Percentiles rank a stretch among this genome's conserved stretches.
phyloP scores from a whole-genome alignment of 2,888 invertebrate species.

The Nudaria mundana region DNA sequence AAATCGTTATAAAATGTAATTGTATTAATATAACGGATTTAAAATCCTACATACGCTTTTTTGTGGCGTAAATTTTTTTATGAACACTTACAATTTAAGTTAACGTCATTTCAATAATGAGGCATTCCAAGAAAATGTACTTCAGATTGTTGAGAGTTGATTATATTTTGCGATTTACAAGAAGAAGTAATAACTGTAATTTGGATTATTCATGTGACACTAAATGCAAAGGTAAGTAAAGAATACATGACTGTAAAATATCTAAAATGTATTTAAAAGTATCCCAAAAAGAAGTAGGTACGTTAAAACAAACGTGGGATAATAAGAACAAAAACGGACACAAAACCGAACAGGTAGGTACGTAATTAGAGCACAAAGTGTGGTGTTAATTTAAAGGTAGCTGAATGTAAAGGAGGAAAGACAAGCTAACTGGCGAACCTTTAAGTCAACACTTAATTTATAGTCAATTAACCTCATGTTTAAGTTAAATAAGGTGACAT shows the following conservation, averaged over 20 bases:
- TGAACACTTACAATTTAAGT: too few relatives aligned
- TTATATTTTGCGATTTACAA: too few relatives aligned
- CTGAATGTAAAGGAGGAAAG: constrained; percentile 39
- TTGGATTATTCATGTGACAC: constrained; percentile 35
- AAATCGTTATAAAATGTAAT: not conserved
- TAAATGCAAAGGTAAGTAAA: too few relatives aligned
- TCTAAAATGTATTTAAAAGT: too few relatives aligned
- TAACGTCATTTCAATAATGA: constrained; percentile 22
- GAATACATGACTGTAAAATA: too few relatives aligned
- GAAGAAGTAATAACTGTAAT: constrained; percentile 35
- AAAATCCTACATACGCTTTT: too few relatives aligned
- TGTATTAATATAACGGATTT: not conserved
- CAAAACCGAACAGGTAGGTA: constrained; percentile 32
- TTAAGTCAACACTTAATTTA: constrained; percentile 74
- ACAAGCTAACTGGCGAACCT: constrained; percentile 60
- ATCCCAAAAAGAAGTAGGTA: too few relatives aligned
- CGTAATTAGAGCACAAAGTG: constrained; percentile 64
- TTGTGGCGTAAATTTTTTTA: too few relatives aligned
- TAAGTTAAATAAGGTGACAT: constrained; percentile 71
- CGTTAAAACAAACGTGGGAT: constrained; percentile 8
- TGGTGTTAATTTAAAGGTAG: constrained; percentile 62
- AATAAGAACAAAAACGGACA: constrained; percentile 19
- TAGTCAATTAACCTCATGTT: constrained; percentile 76
- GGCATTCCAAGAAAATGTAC: constrained; percentile 28
- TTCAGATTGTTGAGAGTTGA: too few relatives aligned